Base-by-base conservation (phyloP, 2,888 invertebrate genomes). In the Drosophila bunnanda region DNA sequence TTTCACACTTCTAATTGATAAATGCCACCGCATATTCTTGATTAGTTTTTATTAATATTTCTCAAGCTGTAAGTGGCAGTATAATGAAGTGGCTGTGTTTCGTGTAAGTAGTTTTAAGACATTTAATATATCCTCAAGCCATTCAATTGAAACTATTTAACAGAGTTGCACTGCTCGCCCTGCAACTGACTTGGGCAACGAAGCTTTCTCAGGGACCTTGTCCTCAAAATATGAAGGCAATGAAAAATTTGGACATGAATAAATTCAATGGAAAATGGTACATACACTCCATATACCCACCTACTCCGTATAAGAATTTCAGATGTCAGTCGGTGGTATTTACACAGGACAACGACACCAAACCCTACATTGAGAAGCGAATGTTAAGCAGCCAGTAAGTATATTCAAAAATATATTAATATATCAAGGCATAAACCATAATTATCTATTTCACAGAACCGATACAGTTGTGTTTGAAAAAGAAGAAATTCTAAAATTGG, bases 251-350 rank as follows among this genome's bases (percentile, higher is more conserved):
- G 0, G 17, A 77, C 10, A 77, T 83, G 52, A 3, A 46, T 0
- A 13, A 25, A 0, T 75, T 58, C 2, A 0, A 4, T 8, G 82
- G 81, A 5, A 66, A 34, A 13, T 82, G 84, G 82, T 74, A 72
- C 41, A 34, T 57, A 0, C 43, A 76, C 32, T 8, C 52, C 0
- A 30, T 67, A 25, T 79, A 57, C 59, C 57, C 62, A 1, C 2
- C 3, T 2, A 8, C 61, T 0, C 2, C 15, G 0, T 1, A 20
- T 0, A 20, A 2, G 1, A 0, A 53, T 8, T 9, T 30, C 12
- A 44, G 10, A n/a, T 81, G 81, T 13, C 48, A 38, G 22, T 25
- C 44, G 0, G 32, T 39, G 4, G 48, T 41, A 0, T 59, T 67
- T 13, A 1, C 8, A 0, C 8, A 43, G 17, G 4, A 10, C 0